Conservation (phyloP, 2,797 vertebrate species). For the Macropus fuliginosus region DNA sequence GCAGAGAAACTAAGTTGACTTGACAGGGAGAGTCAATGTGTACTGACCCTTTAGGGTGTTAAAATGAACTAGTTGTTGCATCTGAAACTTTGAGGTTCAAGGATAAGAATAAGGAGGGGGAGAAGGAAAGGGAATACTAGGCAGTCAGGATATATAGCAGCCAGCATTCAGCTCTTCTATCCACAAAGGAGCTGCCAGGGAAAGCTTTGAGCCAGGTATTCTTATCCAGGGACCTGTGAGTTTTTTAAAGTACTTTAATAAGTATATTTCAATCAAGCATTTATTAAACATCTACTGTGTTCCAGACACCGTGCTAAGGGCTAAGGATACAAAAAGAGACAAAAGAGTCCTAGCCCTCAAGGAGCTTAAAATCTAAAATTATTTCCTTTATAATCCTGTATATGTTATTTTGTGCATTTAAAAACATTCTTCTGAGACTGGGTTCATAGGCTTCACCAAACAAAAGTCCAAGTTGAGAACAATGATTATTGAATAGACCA, state of each 20-base stretch:
- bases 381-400: background rate
- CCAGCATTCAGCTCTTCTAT: background rate
- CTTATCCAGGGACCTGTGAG: background rate
- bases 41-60: background rate
- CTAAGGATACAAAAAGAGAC: background rate
- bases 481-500: background rate
- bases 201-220: background rate
- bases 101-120: background rate
- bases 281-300: background rate
- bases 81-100: background rate
- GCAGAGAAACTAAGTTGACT: background rate
- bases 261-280: background rate
- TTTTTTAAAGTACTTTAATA: background rate
- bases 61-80: background rate
- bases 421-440: background rate
- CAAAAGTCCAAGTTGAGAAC: background rate
- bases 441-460: background rate
- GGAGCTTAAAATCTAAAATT: background rate
- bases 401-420: background rate
- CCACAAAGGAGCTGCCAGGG: background rate
- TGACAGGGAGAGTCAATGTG: background rate
- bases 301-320: background rate
- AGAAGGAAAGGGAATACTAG: background rate
- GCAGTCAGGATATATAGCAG: background rate
- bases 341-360: background rate